Percentiles rank a stretch among this genome's conserved stretches.
Conservation (phyloP, 2,888 invertebrate genomes). For the Limnephilus auricula region DNA sequence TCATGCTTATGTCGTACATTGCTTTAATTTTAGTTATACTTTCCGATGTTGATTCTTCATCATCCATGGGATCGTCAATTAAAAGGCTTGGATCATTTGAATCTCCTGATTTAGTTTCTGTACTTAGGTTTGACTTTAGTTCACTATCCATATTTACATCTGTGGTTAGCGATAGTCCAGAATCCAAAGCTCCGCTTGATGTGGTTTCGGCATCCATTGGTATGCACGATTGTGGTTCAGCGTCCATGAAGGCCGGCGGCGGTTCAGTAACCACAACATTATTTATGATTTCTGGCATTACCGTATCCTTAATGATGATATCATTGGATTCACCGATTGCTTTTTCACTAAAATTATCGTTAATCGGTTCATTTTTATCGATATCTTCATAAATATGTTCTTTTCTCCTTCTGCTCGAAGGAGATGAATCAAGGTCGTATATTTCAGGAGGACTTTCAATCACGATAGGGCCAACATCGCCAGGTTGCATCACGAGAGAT, state of each 20-base stretch:
- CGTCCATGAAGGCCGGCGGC: not conserved
- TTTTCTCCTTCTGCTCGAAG: conserved; percentile 76
- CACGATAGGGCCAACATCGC: conserved; percentile 27
- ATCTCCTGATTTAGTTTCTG: conserved; percentile 74
- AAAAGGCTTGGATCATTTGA: conserved; percentile 76
- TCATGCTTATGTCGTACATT: conserved; percentile 64
- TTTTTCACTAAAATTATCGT: conserved; percentile 69
- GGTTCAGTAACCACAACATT: not conserved
- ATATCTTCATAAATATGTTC: conserved; percentile 83
- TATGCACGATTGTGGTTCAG: not conserved
- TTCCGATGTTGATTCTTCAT: conserved; percentile 66
- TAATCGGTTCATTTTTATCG: conserved; percentile 73
- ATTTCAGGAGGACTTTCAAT: conserved; percentile 67
- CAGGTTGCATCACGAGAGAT: conserved; percentile 59
- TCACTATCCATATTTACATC: not conserved
- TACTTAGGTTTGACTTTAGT: too few species aligned
- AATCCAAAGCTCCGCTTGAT: conserved; percentile 75
- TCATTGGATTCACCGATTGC: conserved; percentile 67
- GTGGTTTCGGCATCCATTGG: conserved; percentile 68
- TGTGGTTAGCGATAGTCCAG: conserved; percentile 68
- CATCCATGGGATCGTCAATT: conserved; percentile 70
- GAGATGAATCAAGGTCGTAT: conserved; percentile 70
- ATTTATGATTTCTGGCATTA: not conserved
- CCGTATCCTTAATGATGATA: conserved; percentile 9
- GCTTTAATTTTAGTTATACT: conserved; percentile 60